Conservation (phyloP, 2,113 vertebrate genomes). For the Indicator indicator region DNA sequence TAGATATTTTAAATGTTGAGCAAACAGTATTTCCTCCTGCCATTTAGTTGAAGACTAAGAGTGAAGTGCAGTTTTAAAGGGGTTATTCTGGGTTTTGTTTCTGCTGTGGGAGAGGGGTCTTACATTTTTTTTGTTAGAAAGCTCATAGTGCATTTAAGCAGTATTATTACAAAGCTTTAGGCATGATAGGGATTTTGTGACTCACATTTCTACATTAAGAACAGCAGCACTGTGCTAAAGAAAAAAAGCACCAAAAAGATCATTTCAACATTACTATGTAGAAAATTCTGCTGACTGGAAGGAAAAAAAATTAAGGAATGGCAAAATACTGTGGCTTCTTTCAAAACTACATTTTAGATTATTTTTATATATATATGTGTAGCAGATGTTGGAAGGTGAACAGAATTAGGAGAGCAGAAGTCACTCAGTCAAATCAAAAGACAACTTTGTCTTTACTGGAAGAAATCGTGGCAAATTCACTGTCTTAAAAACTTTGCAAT, state of each 20-base stretch:
- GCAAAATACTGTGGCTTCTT: not conserved
- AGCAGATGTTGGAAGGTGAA: not conserved
- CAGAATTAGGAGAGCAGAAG: not conserved
- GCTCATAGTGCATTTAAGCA: not conserved
- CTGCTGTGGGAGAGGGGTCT: not conserved
- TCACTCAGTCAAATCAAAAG: not conserved
- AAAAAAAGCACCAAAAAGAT: conserved; percentile 26
- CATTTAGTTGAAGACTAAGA: not conserved
- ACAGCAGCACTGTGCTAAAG: conserved; percentile 7
- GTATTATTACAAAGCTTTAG: conserved; percentile 7
- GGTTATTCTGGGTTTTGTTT: not conserved
- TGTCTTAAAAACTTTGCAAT: not conserved
- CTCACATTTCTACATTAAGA: not conserved
- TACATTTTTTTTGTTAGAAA: not conserved
- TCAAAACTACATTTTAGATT: conserved; percentile 5
- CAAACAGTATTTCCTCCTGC: not conserved
- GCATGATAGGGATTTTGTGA: not conserved
- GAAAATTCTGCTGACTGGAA: not conserved
- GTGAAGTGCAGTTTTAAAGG: not conserved
- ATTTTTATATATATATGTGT: not conserved
- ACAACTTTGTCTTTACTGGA: not conserved
- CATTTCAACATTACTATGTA: not conserved
- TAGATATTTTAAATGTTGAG: not conserved
- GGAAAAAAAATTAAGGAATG: not conserved
- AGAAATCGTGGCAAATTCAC: not conserved